Evolutionary conservation across 2,888 invertebrate genomes (phyloP).

Genomic region (Lucinisca nassula): DNA sequence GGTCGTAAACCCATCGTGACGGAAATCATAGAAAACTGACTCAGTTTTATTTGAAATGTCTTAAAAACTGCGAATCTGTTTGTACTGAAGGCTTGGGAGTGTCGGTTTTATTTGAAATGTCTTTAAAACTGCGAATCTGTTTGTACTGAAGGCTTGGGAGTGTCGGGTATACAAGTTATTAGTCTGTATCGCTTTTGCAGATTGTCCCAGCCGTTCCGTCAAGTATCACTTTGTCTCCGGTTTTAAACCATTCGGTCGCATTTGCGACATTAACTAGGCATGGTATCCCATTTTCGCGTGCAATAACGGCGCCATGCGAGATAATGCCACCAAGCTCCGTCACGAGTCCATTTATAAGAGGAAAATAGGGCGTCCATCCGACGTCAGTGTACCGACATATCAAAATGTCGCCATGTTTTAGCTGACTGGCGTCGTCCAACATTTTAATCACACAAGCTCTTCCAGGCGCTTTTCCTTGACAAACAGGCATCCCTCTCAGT

Average conservation of each 20-base stretch:
- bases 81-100: too few species aligned
- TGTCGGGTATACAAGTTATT: too few species aligned
- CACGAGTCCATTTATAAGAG: conserved; percentile 92
- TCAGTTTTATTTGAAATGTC: too few species aligned
- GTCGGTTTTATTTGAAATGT: too few species aligned
- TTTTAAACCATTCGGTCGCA: conserved; percentile 91
- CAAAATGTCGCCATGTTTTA: conserved; percentile 91
- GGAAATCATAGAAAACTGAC: too few species aligned
- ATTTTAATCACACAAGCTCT: conserved; percentile 92
- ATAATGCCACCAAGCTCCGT: conserved; percentile 95
- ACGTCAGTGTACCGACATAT: conserved; percentile 94
- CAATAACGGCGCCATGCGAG: conserved; percentile 95
- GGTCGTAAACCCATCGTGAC: too few species aligned
- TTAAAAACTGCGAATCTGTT: too few species aligned
- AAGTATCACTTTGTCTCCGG: conserved; percentile 89
- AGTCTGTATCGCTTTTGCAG: too few species aligned
- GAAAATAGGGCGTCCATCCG: conserved; percentile 95
- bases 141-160: too few species aligned
- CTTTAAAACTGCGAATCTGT: too few species aligned
- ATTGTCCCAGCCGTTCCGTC: conserved; percentile 17
- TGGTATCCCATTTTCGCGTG: conserved; percentile 92
- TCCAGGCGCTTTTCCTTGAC: conserved; percentile 91
- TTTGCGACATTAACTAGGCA: conserved; percentile 92
- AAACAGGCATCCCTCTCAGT: conserved; percentile 91
- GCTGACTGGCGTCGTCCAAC: conserved; percentile 90